Base-by-base conservation (phyloP, 2,113 vertebrate species). In the Lycaon pictus region DNA sequence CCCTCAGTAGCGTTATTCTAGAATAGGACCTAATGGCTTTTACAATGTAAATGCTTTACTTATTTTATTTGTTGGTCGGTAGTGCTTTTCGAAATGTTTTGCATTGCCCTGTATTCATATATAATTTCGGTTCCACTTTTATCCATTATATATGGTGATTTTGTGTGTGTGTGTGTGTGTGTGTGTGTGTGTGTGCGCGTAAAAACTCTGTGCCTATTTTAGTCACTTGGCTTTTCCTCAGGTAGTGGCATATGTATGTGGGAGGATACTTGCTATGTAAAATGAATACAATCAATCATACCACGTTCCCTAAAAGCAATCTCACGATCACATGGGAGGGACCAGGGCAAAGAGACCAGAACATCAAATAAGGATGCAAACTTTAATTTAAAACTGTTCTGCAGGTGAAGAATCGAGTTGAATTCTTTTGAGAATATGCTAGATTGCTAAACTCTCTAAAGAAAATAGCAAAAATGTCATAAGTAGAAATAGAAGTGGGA, bases 191-290 rank as follows among this genome's bases (percentile, higher is more conserved):
- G 43, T 43, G 43, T 43, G 43, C 0, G 43, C 1, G 43, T 43
- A 43, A 43, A 43, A 48, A 22, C 0, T 48, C 22, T 71, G 6
- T 91, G 27, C 22, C 51, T 81, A 65, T 81, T 93, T 97, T 56
- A 81, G 15, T 77, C 22, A 48, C 22, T 93, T 97, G 91, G 60
- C 90, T 95, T 88, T 95, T 86, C 53, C 60, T 96, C 81, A 71
- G 69, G n/a, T 60, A 65, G 69, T 35, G 22, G 7, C 84, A 88
- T 92, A 69, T 85, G 89, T 48, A 37, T 37, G 76, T 77, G 55
- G 65, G 93, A 77, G 65, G 25, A 51, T 4, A 43, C 55, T 77
- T 65, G 60, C 22, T 77, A 12, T 77, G 89, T 72, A 82, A 55
- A 85, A 93, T 71, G 72, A 91, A 93, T 37, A 37, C 23, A 82